Conservation (phyloP, 2,113 vertebrate species). For the Ranitomeya variabilis region DNA sequence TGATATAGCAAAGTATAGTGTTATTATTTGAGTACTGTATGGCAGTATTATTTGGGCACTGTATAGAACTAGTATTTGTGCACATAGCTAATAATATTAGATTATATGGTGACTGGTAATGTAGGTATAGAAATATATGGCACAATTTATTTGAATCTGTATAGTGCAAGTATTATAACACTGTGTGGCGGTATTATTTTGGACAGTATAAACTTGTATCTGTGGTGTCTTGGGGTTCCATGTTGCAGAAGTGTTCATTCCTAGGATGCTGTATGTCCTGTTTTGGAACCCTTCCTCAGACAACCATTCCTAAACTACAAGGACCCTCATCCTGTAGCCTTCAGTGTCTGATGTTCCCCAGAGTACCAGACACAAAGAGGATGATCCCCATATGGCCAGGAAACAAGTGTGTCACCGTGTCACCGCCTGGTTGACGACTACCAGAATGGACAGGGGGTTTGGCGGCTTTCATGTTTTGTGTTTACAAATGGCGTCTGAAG, state of each 20-base stretch:
- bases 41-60: background rate
- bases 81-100: too few relatives aligned
- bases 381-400: slow-evolving; percentile 19
- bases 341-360: slow-evolving; percentile 12
- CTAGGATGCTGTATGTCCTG: background rate
- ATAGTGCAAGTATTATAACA: background rate
- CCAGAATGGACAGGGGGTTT: background rate
- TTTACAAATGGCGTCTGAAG: slow-evolving; percentile 3
- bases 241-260: background rate
- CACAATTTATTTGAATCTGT: too few relatives aligned
- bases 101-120: too few relatives aligned
- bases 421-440: background rate
- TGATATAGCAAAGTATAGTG: background rate
- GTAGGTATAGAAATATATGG: too few relatives aligned
- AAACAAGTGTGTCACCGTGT: background rate
- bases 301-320: background rate
- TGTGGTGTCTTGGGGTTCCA: background rate
- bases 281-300: background rate
- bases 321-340: background rate
- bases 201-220: background rate
- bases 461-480: background rate
- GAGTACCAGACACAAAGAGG: background rate
- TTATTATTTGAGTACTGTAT: background rate
- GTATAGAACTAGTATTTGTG: background rate
- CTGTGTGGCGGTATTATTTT: background rate